Conservation (phyloP, 1,140 invertebrate species). For the Drosophila gunungcola region DNA sequence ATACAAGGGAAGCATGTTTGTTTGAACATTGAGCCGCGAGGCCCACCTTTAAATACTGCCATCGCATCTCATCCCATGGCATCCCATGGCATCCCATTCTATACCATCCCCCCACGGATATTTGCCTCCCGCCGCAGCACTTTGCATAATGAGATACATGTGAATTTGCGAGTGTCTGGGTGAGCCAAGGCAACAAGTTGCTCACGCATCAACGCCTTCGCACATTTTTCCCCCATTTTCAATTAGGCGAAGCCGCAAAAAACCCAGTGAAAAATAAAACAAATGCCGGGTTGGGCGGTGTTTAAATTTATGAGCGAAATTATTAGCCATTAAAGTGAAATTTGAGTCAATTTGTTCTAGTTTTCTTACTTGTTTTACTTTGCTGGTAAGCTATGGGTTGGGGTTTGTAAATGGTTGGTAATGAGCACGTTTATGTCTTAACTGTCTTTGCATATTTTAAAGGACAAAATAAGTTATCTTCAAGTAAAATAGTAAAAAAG, state of each 20-base stretch:
- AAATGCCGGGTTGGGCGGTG: not conserved
- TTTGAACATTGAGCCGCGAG: not conserved
- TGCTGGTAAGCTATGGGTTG: not conserved
- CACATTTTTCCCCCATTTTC: conserved; percentile 56
- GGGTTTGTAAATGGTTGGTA: not conserved
- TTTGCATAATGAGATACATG: conserved; percentile 73
- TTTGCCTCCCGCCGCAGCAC: conserved; percentile 34
- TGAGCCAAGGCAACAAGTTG: conserved; percentile 42
- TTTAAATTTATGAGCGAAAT: conserved; percentile 30
- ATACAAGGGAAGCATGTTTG: conserved; percentile 17
- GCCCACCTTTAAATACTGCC: conserved; percentile 16
- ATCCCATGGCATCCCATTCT: too few species aligned
- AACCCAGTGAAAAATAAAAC: not conserved
- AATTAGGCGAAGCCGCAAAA: conserved; percentile 32
- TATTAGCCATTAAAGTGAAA: conserved; percentile 40
- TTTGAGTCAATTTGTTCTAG: conserved; percentile 35
- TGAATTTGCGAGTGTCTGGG: conserved; percentile 9
- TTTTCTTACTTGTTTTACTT: not conserved
- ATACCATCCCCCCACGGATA: not conserved
- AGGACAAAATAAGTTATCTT: too few species aligned
- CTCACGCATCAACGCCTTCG: conserved; percentile 72
- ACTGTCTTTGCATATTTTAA: too few species aligned
- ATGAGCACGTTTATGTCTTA: not conserved
- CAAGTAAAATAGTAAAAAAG: too few species aligned
- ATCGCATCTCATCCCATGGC: too few species aligned